Conservation (phyloP, 2,888 invertebrate genomes). For the Aricia artaxerxes region DNA sequence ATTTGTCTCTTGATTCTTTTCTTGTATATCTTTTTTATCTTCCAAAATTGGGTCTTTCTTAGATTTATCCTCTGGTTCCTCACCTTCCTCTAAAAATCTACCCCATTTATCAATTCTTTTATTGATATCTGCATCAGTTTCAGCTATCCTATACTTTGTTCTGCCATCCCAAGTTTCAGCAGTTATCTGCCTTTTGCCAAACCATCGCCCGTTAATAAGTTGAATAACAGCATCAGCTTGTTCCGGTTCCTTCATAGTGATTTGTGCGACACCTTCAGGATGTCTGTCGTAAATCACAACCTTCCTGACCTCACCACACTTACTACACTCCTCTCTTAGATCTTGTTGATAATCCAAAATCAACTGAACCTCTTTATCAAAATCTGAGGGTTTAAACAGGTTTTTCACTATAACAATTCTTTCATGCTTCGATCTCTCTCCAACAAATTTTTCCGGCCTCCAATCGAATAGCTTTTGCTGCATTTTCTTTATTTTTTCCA, state of each 20-base stretch:
- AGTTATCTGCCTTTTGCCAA: conserved; percentile 90
- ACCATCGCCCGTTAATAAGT: conserved; percentile 93
- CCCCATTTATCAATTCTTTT: conserved; percentile 94
- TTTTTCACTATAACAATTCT: conserved; percentile 95
- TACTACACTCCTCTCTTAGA: conserved; percentile 91
- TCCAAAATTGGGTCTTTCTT: background rate
- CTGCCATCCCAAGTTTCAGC: conserved; percentile 98
- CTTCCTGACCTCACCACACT: conserved; percentile 95
- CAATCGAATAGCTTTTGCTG: conserved; percentile 98
- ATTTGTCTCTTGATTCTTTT: conserved; percentile 11
- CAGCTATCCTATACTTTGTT: conserved; percentile 94
- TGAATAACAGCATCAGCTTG: conserved; percentile 94
- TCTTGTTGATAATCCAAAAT: conserved; percentile 96
- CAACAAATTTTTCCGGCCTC: conserved; percentile 95
- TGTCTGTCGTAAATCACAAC: conserved; percentile 95
- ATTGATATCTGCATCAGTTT: conserved; percentile 92
- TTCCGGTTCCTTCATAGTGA: conserved; percentile 93
- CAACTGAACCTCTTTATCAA: conserved; percentile 93
- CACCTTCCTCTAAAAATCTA: conserved; percentile 86
- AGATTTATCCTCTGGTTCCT: conserved; percentile 49
- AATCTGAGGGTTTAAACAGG: conserved; percentile 92
- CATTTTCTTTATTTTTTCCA: conserved; percentile 94
- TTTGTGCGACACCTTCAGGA: conserved; percentile 96
- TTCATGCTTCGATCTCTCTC: conserved; percentile 93
- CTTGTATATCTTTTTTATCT: conserved; percentile 15